Percentiles rank a stretch among this genome's conserved stretches.
phyloP scores from a whole-genome alignment of 1,140 invertebrate species.

The Drosophila persimilis region DNA sequence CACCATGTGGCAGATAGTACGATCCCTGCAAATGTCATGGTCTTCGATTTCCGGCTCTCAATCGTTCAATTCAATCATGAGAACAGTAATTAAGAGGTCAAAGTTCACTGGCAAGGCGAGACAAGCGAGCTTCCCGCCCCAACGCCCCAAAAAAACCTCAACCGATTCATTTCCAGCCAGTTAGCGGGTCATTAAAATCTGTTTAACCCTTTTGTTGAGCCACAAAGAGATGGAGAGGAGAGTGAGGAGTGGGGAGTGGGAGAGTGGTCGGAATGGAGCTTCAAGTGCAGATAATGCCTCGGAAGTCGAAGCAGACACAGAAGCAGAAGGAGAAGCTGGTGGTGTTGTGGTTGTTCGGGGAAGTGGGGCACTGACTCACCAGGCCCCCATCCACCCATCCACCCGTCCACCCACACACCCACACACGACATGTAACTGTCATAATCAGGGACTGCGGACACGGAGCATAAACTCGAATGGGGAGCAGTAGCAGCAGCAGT shows the following conservation, averaged over 20 bases:
- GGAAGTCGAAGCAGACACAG: background rate
- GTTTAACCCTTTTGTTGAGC: slow-evolving; percentile 2
- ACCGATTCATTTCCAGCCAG: too few relatives aligned
- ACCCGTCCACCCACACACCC: background rate
- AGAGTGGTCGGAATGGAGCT: slow-evolving; percentile 1
- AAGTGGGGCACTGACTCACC: slow-evolving; percentile 23
- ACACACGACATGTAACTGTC: slow-evolving; percentile 59
- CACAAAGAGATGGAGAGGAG: background rate
- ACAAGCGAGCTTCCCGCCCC: too few relatives aligned
- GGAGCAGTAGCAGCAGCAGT: slow-evolving; percentile 8
- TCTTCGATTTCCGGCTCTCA: too few relatives aligned
- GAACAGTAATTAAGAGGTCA: too few relatives aligned
- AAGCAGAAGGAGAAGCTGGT: background rate
- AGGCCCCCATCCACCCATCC: background rate
- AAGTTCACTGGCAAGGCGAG: too few relatives aligned
- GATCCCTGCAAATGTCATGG: too few relatives aligned
- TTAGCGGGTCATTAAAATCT: slow-evolving; percentile 8
- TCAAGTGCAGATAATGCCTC: slow-evolving; percentile 38
- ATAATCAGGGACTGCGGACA: slow-evolving; percentile 63
- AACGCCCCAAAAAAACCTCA: too few relatives aligned
- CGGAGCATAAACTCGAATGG: slow-evolving; percentile 36
- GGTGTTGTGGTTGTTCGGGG: too few relatives aligned
- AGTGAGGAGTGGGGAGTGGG: background rate
- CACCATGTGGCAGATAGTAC: too few relatives aligned
- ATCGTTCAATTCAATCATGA: too few relatives aligned